phyloP scores from a whole-genome alignment of 2,888 invertebrate genomes.

The Prenolepis imparis region DNA sequence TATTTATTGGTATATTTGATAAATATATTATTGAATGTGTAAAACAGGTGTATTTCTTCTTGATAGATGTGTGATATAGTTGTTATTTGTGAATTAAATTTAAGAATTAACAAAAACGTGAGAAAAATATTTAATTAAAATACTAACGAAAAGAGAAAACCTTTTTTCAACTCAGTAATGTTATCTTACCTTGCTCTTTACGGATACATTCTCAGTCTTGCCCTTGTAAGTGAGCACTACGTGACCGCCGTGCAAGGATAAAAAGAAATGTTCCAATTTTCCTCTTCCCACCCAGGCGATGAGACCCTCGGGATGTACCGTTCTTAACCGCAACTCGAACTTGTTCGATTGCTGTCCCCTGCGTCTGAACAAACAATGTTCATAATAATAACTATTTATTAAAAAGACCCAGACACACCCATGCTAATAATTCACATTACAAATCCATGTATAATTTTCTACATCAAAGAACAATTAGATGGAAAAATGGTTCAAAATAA shows the following conservation, averaged over 20 bases:
- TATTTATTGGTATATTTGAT: background rate
- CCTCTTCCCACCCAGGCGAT: slow-evolving; percentile 85
- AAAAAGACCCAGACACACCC: background rate
- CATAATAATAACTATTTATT: background rate
- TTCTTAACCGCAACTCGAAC: slow-evolving; percentile 83
- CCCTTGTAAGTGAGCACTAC: slow-evolving; percentile 83
- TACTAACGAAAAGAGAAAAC: background rate
- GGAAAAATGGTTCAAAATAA: background rate
- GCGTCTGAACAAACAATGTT: slow-evolving; percentile 76
- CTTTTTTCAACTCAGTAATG: slow-evolving; percentile 7
- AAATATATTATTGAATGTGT: slow-evolving; percentile 6
- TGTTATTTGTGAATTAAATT: background rate
- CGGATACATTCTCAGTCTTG: slow-evolving; percentile 81
- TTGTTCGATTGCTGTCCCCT: slow-evolving; percentile 85
- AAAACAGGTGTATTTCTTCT: background rate
- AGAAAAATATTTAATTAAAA: slow-evolving; percentile 5
- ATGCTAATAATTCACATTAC: slow-evolving; percentile 33
- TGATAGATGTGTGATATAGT: background rate
- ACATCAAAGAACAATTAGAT: background rate
- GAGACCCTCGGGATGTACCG: slow-evolving; percentile 83
- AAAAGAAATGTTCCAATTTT: slow-evolving; percentile 82
- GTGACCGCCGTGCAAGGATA: slow-evolving; percentile 83
- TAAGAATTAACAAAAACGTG: background rate
- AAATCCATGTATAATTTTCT: background rate
- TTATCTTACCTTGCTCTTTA: slow-evolving; percentile 81